Base-by-base conservation (phyloP, 2,113 vertebrate genomes). In the Loxodonta africana region DNA sequence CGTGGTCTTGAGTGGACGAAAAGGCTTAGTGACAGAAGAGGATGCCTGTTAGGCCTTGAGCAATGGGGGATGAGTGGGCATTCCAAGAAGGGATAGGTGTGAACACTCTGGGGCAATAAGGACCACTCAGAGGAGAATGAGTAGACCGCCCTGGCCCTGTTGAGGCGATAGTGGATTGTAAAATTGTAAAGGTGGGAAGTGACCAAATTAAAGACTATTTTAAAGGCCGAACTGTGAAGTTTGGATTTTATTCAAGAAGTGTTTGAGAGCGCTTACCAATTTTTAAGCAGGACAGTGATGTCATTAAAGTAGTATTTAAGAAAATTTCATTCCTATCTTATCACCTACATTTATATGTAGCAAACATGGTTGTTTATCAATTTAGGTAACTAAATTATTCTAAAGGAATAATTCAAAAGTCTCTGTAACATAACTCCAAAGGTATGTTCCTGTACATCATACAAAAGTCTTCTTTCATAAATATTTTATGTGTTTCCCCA, bases 181-280 rank as follows among this genome's bases (percentile, higher is more conserved):
- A 88, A 93, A 78, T 85, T 60, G 30, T 48, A 28, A 18, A 62
- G n/a, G 25, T 88, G 83, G 65, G 51, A 85, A 87, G 77, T 83
- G 53, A 25, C 60, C 92, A 97, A 88, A 94, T 77, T 78, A 92
- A 85, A 63, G 57, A 89, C 4, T 48, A 63, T 97, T 83, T 94
- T 93, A 26, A 73, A 83, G 63, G 69, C 57, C 69, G 8, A 30
- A 44, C 57, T 83, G n/a, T 41, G n/a, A 93, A 90, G 30, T 90
- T 90, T 90, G 63, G 48, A 65, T 83, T 95, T 84, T 92, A 95
- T 96, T n/a, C 51, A 83, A 30, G 88, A 84, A 85, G 46, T 18
- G 76, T 81, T 84, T 77, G 71, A 95, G 41, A 81, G 4, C 44
- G 81, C 11, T 76, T 93, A 33, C 0, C 15, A 90, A 63, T 94